Percentiles rank a stretch among this genome's conserved stretches.
phyloP scores from a whole-genome alignment of 2,113 vertebrate genomes.

The Poeciliopsis prolifica region DNA sequence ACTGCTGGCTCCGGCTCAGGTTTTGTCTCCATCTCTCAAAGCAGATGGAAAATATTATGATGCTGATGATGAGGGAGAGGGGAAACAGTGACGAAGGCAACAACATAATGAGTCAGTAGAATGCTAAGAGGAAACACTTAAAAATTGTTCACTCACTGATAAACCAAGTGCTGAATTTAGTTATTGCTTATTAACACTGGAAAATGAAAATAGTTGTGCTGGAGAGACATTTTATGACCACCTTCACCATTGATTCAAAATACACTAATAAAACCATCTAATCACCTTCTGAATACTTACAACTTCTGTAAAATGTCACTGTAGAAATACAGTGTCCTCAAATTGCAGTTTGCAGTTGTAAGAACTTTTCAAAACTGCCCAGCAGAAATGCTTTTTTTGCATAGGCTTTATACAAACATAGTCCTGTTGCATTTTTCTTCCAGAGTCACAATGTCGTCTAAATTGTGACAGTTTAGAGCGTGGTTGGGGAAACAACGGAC shows the following conservation, averaged over 20 bases:
- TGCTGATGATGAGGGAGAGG: slow-evolving; percentile 58
- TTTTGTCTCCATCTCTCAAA: slow-evolving; percentile 67
- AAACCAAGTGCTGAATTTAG: slow-evolving; percentile 18
- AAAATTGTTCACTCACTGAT: slow-evolving; percentile 23
- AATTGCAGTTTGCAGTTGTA: slow-evolving; percentile 3
- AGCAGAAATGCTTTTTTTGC: slow-evolving; percentile 4
- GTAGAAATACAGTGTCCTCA: slow-evolving; percentile 6
- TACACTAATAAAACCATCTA: slow-evolving; percentile 27
- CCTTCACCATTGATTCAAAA: slow-evolving; percentile 18
- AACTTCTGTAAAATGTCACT: slow-evolving; percentile 15
- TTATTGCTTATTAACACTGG: slow-evolving; percentile 19
- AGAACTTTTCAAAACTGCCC: slow-evolving; percentile 2
- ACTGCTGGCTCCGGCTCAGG: slow-evolving; percentile 48
- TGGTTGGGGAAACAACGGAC: slow-evolving; percentile 67
- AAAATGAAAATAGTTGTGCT: neutral
- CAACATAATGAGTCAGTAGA: slow-evolving; percentile 28
- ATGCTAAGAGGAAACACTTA: slow-evolving; percentile 7
- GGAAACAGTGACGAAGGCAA: slow-evolving; percentile 17
- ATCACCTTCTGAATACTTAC: slow-evolving; percentile 29
- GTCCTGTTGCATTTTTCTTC: slow-evolving; percentile 26
- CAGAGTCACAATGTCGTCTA: slow-evolving; percentile 60
- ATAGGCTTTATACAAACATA: slow-evolving; percentile 8
- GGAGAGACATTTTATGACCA: slow-evolving; percentile 24
- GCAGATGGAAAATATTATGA: slow-evolving; percentile 75
- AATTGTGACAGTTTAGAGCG: slow-evolving; percentile 69